A percentile compares a stretch with the other conserved stretches of the same genome.
Conservation (phyloP, 2,888 invertebrate genomes). For the Balanococcus diminutus region DNA sequence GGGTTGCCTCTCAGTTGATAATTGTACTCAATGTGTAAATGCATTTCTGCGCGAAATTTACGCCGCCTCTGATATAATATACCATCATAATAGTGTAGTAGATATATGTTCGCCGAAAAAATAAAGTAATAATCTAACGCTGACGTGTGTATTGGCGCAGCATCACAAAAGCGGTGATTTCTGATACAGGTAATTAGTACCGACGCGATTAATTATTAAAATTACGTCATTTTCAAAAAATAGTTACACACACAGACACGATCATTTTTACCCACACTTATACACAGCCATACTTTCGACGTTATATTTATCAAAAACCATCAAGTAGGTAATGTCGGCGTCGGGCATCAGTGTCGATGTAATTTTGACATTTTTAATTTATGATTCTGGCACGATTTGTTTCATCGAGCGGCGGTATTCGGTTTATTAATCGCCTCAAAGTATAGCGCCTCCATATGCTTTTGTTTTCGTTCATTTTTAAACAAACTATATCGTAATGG, state of each 20-base stretch:
- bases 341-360: background rate
- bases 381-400: conserved; percentile 18
- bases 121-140: background rate
- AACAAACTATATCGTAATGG: background rate
- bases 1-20: conserved; percentile 20
- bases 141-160: background rate
- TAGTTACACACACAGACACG: background rate
- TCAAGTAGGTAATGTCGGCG: background rate
- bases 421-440: background rate
- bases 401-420: background rate
- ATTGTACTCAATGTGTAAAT: conserved; percentile 10
- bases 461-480: background rate
- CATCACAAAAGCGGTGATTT: background rate
- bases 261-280: background rate
- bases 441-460: background rate
- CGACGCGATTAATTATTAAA: background rate
- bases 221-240: background rate
- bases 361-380: conserved; percentile 17
- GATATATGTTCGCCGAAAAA: background rate
- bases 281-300: too few relatives aligned
- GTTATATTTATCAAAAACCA: background rate
- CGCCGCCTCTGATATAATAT: background rate
- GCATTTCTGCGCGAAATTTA: conserved; percentile 32
- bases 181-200: background rate
- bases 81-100: too few relatives aligned